Conservation (phyloP, 1,140 invertebrate genomes). For the Delia radicum region DNA sequence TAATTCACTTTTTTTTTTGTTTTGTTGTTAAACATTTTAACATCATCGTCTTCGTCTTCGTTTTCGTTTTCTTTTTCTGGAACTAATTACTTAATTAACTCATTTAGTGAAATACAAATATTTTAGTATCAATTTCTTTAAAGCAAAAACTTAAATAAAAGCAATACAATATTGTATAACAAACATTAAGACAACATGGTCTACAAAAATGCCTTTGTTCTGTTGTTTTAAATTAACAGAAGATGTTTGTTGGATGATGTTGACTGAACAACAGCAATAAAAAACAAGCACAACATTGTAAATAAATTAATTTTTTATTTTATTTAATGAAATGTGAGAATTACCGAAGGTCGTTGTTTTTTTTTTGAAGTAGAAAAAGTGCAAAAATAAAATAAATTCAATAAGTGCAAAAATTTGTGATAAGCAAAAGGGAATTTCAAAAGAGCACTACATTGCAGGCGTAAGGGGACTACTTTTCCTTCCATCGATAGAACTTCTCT, state of each 20-base stretch:
- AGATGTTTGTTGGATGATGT: background rate
- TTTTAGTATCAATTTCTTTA: conserved; percentile 16
- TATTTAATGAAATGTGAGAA: conserved; percentile 14
- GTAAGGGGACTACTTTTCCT: too few species aligned
- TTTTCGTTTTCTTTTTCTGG: background rate
- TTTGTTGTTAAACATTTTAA: background rate
- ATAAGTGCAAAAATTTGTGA: too few species aligned
- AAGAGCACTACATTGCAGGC: background rate
- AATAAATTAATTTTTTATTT: background rate
- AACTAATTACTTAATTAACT: conserved; percentile 18
- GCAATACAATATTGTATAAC: background rate
- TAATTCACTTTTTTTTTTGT: too few species aligned
- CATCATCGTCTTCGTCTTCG: background rate
- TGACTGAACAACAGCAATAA: too few species aligned
- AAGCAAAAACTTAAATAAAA: background rate
- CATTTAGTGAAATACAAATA: background rate
- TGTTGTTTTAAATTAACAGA: background rate
- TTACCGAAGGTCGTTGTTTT: background rate
- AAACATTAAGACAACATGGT: background rate
- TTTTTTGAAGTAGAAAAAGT: too few species aligned
- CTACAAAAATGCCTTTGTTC: background rate
- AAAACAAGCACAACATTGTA: background rate
- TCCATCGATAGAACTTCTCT: too few species aligned
- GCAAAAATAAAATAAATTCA: too few species aligned
- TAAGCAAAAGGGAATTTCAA: background rate